These are phyloP conservation scores for Grammomys surdaster DNA, from an alignment of 2,113 vertebrate genomes.

Conservation along the genomic window DNA sequence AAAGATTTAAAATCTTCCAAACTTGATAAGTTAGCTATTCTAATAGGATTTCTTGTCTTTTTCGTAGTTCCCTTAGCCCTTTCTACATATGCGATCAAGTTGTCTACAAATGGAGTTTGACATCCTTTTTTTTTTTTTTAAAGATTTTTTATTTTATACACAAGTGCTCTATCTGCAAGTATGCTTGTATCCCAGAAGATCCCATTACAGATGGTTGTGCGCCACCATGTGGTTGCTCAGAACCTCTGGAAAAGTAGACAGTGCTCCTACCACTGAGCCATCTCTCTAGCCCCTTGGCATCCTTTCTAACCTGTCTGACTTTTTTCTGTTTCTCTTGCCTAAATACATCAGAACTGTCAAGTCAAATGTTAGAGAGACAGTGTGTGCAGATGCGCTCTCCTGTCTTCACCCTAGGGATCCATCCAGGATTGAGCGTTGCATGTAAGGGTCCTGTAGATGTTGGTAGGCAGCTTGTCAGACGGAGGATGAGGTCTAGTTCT, in stretches of 20 bases:
- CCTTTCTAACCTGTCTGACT: neutral
- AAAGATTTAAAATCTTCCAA: neutral
- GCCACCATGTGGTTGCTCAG: too few species aligned
- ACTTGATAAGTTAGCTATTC: slow-evolving; percentile 40
- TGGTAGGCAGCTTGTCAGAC: neutral
- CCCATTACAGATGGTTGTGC: too few species aligned
- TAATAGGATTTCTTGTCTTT: neutral
- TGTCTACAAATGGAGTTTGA: neutral
- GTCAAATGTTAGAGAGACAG: neutral
- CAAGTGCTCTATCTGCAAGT: too few species aligned
- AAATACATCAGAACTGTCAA: neutral
- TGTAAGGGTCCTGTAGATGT: neutral
- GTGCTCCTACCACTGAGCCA: too few species aligned
- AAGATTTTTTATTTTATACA: too few species aligned
- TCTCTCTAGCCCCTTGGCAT: too few species aligned
- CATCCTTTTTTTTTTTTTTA: neutral
- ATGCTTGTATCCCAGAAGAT: too few species aligned
- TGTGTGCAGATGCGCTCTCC: neutral
- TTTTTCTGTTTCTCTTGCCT: neutral
- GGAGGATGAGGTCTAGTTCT: neutral
- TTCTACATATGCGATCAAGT: neutral
- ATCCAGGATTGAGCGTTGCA: neutral
- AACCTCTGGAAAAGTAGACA: too few species aligned
- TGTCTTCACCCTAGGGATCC: neutral
- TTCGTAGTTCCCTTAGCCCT: neutral